Evolutionary conservation across 2,797 vertebrate species (phyloP).

Genomic region (Monodelphis domestica): DNA sequence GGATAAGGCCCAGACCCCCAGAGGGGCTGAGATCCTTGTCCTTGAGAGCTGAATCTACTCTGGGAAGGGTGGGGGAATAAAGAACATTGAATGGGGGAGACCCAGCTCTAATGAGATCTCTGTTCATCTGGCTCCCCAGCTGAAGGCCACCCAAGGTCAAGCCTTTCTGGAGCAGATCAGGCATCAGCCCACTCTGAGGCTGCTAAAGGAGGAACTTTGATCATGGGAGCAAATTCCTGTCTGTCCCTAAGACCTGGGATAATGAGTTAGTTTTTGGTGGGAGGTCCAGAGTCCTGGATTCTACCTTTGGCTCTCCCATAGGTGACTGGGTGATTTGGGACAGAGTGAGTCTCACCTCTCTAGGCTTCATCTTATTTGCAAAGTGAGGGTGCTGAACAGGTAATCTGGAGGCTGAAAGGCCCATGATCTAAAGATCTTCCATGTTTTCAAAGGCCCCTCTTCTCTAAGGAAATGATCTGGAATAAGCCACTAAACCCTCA

Average conservation of each 20-base stretch:
- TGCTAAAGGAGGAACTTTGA: too few relatives aligned
- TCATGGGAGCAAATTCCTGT: too few relatives aligned
- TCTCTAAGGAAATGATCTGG: neutral
- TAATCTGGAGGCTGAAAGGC: neutral
- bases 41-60: neutral
- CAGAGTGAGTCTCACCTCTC: neutral
- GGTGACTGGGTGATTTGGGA: neutral
- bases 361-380: neutral
- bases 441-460: neutral
- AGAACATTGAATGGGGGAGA: neutral
- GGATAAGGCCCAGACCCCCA: neutral
- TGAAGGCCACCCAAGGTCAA: neutral
- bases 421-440: neutral
- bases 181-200: too few relatives aligned
- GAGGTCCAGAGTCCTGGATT: neutral
- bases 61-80: neutral
- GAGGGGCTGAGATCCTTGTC: neutral
- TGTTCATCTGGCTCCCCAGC: neutral
- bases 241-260: too few relatives aligned
- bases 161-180: neutral
- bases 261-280: too few relatives aligned
- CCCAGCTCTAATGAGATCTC: neutral
- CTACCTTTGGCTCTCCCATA: neutral
- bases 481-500: neutral
- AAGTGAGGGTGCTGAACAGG: neutral